Evolutionary conservation across 64 coral and sea anemone genomes (phyloP).

Genomic region (Stichodactyla mertensii): DNA sequence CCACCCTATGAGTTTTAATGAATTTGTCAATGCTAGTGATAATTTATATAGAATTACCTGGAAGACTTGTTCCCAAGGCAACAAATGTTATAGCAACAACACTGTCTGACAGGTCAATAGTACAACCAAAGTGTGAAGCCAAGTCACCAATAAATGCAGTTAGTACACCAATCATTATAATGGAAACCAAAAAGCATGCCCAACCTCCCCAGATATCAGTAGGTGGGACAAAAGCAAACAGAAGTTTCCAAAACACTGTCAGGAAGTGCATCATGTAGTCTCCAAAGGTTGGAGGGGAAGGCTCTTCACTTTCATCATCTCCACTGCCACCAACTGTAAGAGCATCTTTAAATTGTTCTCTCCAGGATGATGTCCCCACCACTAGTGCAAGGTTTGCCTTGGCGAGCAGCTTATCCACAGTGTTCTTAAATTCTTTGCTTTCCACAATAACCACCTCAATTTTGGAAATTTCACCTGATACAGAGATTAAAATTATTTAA

Average conservation of each 20-base stretch:
- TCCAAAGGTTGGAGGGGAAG: conserved; percentile 71
- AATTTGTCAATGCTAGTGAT: too few species aligned
- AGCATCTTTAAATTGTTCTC: conserved; percentile 95
- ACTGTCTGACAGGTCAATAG: conserved; percentile 90
- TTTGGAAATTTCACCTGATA: conserved; percentile 62
- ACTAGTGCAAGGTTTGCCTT: conserved; percentile 95
- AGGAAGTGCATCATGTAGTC: conserved; percentile 99
- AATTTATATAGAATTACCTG: conserved; percentile 58
- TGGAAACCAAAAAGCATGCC: conserved; percentile 95
- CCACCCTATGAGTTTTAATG: too few species aligned
- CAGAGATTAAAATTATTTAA: too few species aligned
- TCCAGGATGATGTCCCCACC: conserved; percentile 94
- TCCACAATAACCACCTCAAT: conserved; percentile 81
- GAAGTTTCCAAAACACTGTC: conserved; percentile 95
- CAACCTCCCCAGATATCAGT: conserved; percentile 97
- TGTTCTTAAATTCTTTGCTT: conserved; percentile 99
- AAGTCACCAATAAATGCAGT: conserved; percentile 90
- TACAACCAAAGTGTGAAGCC: conserved; percentile 98
- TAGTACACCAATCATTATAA: conserved; percentile 90
- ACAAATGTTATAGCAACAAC: conserved; percentile 99
- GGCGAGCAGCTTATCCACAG: conserved; percentile 84
- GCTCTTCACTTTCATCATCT: conserved; percentile 71
- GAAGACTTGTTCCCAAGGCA: conserved; percentile 96
- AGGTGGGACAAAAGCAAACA: conserved; percentile 90
- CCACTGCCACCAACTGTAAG: conserved; percentile 88